These are phyloP conservation scores for Drosophila mayaguana DNA, from an alignment of 2,888 invertebrate species.

Conservation along the genomic window DNA sequence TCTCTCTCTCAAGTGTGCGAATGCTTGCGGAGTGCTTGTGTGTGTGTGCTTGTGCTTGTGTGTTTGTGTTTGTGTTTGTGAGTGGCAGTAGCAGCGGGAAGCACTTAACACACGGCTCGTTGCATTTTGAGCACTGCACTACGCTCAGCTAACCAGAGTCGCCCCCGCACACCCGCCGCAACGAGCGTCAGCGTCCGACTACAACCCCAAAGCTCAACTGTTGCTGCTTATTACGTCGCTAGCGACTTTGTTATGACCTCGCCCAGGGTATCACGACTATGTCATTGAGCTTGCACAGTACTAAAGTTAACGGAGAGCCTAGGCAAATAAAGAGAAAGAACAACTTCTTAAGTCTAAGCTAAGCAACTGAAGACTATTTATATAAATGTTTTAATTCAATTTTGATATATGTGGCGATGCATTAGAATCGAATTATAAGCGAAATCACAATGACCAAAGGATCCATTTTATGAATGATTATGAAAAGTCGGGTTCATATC, in stretches of 20 bases:
- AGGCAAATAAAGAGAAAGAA: too few relatives aligned
- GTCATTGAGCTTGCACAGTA: neutral
- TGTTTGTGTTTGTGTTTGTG: constrained; percentile 19
- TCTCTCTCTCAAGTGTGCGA: constrained; percentile 29
- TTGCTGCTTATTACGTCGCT: constrained; percentile 59
- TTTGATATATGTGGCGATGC: too few relatives aligned
- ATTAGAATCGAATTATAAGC: too few relatives aligned
- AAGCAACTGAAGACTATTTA: too few relatives aligned
- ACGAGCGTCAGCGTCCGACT: neutral
- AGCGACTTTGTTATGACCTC: constrained; percentile 15
- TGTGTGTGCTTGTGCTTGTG: constrained; percentile 6
- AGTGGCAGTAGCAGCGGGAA: constrained; percentile 51
- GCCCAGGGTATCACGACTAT: constrained; percentile 7
- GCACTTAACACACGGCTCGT: constrained; percentile 57
- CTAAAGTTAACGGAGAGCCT: too few relatives aligned
- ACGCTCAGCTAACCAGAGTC: constrained; percentile 42
- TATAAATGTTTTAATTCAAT: neutral
- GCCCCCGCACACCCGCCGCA: constrained; percentile 12
- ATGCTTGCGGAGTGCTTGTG: constrained; percentile 2
- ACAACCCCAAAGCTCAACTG: constrained; percentile 53
- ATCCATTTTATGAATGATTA: too few relatives aligned
- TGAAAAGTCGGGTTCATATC: too few relatives aligned
- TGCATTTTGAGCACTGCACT: constrained; percentile 64
- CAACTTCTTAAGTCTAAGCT: neutral
- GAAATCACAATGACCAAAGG: too few relatives aligned